Base-by-base conservation (phyloP, 2,888 invertebrate genomes). In the Schizotus pectinicornis region DNA sequence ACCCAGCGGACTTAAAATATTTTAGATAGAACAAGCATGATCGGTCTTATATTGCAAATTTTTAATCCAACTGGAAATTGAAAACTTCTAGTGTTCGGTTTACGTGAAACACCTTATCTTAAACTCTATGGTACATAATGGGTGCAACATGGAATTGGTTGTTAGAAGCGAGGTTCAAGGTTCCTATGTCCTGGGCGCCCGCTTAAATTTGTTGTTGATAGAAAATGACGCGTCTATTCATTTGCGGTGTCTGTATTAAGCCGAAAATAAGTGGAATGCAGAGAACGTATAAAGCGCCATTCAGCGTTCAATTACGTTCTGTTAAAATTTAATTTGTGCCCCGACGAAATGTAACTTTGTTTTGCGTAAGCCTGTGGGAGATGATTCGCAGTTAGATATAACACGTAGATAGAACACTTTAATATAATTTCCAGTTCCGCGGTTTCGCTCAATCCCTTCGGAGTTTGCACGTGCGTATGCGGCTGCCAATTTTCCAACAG, bases 321-420 rank as follows among this genome's bases (percentile, higher is more conserved):
- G 77, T 76, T 78, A 78, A 77, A 78, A 78, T 78, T 78, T 77
- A 78, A 78, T 78, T 78, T 78, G 69, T 67, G 74, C 74, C 66
- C 70, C 75, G 77, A 75, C 76, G 77, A 78, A 77, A 76, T 75
- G 78, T 78, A 77, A 77, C 78, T 78, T 77, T 78, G 78, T 78
- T 78, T 77, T 75, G 75, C 73, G 72, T 71, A 63, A 63, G 59
- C 65, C 64, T 57, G 60, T 58, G 64, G 65, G 67, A 67, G 65
- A 67, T 69, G 68, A 69, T 68, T 65, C 64, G 67, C 63, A 64
- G 65, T 62, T 63, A 67, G 62, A 67, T 68, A 68, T 68, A 68
- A 68, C 69, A 68, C 69, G 67, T 70, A 67, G 59, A 53, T 58
- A 51, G 63, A 75, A 73, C 73, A 72, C 73, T 76, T 76, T 77